Evolutionary conservation across 2,797 vertebrate species (phyloP), one percentile per base, ranked within the genome.

Genomic region (Clangula hyemalis): DNA sequence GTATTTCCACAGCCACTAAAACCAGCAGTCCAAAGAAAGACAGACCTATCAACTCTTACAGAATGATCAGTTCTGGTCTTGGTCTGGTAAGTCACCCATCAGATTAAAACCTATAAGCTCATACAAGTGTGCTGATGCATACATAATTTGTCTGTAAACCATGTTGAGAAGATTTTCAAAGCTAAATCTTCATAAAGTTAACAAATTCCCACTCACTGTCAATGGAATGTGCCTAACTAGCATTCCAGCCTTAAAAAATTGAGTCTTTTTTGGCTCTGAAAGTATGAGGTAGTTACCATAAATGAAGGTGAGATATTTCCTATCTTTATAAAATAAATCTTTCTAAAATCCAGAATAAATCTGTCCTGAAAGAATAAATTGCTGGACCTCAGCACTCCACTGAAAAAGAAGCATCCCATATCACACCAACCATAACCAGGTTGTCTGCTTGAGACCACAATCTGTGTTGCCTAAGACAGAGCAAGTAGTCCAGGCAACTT

Each of bases 271-370:
- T 74, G 57, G 28, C 39, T 92, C 36, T 80, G 73, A 47, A 71
- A 71, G 11, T 43, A 21, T 51, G 57, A 93, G 24, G 51, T n/a
- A 65, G n/a, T 92, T 75, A 61, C 30, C 66, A 49, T 54, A 93
- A 93, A 76, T 2, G 6, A 83, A 38, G 34, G 39, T 43, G 8
- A 4, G 30, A 3, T 30, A 57, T 82, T 93, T 51, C 68, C 36
- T 30, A 14, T 57, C 30, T 90, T 73, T 73, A 77, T 24, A 13
- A 86, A 80, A 83, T 43, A 87, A 87, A 90, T 83, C 41, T 72
- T 10, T 41, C 77, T 64, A 43, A 69, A 85, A 69, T 7, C 7
- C 39, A 61, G 61, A 47, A 64, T 69, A 77, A 77, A 81, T 62
- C 61, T 82, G 43, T 54, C 41, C 53, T 75, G 77, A 83, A 71